Conservation (phyloP, 2,797 vertebrate genomes). For the Epinephelus coioides region DNA sequence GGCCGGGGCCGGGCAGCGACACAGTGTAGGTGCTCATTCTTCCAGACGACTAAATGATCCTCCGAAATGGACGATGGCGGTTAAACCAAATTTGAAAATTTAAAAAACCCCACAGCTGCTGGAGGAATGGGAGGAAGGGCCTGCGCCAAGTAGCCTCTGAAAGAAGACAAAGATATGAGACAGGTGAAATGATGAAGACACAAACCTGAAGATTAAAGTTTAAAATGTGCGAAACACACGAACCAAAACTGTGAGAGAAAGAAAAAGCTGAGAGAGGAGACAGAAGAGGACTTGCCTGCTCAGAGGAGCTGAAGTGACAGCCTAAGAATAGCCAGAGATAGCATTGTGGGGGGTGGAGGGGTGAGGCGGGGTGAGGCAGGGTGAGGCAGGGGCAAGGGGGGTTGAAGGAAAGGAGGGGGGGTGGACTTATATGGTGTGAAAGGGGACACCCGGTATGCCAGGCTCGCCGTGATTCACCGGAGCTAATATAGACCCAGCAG, state of each 20-base stretch:
- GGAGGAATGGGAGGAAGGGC: conserved; percentile 32
- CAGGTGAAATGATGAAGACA: neutral
- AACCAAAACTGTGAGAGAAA: conserved; percentile 2
- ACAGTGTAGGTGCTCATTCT: conserved; percentile 93
- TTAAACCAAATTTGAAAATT: conserved; percentile 4
- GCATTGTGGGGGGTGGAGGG: conserved; percentile 81
- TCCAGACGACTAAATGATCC: conserved; percentile 50
- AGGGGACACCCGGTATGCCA: conserved; percentile 93
- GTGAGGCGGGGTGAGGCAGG: conserved; percentile 73
- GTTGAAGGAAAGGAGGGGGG: conserved; percentile 70
- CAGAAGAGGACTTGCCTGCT: conserved; percentile 89
- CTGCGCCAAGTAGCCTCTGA: conserved; percentile 39
- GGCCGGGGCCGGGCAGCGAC: conserved; percentile 92
- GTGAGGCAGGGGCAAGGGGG: conserved; percentile 73
- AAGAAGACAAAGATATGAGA: conserved; percentile 21
- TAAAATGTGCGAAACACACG: neutral
- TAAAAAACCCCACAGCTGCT: conserved; percentile 24
- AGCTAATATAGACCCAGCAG: conserved; percentile 93
- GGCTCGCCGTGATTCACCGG: conserved; percentile 91
- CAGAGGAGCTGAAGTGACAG: conserved; percentile 86
- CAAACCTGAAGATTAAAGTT: neutral
- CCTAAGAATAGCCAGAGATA: conserved; percentile 98
- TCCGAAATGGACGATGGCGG: neutral
- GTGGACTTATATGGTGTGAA: conserved; percentile 96
- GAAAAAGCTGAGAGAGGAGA: conserved; percentile 50